A percentile compares a stretch with the other conserved stretches of the same genome.
phyloP scores from a whole-genome alignment of 2,113 vertebrate genomes.

The Pantherophis guttatus region DNA sequence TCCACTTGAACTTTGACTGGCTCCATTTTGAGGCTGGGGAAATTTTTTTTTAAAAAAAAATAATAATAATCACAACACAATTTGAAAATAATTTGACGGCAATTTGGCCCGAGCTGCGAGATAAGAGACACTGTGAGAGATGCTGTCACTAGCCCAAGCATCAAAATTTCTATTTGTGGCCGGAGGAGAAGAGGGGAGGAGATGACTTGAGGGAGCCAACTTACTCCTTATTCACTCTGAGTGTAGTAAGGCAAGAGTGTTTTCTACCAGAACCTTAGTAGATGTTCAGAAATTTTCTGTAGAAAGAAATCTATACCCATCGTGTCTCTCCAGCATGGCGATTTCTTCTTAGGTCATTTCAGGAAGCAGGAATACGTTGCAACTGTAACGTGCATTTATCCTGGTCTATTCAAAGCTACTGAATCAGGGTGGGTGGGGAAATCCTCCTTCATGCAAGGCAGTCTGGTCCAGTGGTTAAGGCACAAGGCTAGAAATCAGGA shows the following conservation, averaged over 20 bases:
- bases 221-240: neutral
- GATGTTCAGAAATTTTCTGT: neutral
- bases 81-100: slow-evolving; percentile 39
- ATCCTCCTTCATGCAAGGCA: neutral
- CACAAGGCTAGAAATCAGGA: neutral
- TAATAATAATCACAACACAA: slow-evolving; percentile 19
- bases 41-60: neutral
- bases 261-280: neutral
- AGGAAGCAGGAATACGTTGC: neutral
- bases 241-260: neutral
- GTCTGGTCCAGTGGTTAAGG: neutral
- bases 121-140: slow-evolving; percentile 12
- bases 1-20: neutral
- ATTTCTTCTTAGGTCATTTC: neutral
- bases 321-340: neutral
- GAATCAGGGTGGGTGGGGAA: neutral
- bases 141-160: slow-evolving; percentile 15
- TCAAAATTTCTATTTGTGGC: slow-evolving; percentile 31
- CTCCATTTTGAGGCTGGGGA: slow-evolving; percentile 1
- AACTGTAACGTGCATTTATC: neutral
- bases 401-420: neutral
- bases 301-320: neutral
- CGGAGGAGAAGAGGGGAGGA: rapidly evolving
- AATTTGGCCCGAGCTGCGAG: slow-evolving; percentile 36
- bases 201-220: neutral